Percentiles rank a stretch among this genome's conserved stretches.
phyloP scores from a whole-genome alignment of 92 coral and sea anemone species.

The Phenganax stokvisi region DNA sequence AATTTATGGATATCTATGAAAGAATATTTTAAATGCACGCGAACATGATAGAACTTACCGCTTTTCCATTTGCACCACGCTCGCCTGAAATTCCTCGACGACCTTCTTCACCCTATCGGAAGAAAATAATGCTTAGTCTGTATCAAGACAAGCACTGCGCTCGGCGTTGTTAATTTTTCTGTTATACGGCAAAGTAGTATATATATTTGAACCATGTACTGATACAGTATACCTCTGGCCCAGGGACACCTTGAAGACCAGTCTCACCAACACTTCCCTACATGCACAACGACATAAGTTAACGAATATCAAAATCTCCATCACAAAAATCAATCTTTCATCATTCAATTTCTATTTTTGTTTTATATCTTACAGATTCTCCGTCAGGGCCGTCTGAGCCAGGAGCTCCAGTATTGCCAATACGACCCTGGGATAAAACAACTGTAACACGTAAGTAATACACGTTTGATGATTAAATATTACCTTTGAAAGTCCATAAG shows the following conservation, averaged over 20 bases:
- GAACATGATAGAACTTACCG: neutral
- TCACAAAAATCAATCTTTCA: too few relatives aligned
- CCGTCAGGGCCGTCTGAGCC: slow-evolving; percentile 15
- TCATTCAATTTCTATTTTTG: too few relatives aligned
- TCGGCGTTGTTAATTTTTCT: too few relatives aligned
- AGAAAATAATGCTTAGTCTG: neutral
- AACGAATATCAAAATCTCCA: neutral
- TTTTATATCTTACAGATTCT: slow-evolving; percentile 6
- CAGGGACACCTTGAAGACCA: slow-evolving; percentile 6
- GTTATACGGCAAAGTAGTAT: too few relatives aligned
- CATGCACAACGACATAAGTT: neutral
- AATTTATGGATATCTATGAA: too few relatives aligned
- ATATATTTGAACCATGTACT: too few relatives aligned
- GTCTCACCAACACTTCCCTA: slow-evolving; percentile 4
- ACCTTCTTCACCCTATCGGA: slow-evolving; percentile 3
- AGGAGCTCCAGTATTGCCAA: neutral
- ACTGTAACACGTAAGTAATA: neutral
- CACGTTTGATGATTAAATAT: neutral
- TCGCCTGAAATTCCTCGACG: slow-evolving; percentile 1
- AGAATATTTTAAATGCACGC: too few relatives aligned
- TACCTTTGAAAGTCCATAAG: neutral
- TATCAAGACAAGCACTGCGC: too few relatives aligned
- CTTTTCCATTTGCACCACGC: slow-evolving; percentile 1
- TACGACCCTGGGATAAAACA: neutral
- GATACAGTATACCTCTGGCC: neutral